Evolutionary conservation across 2,888 invertebrate species (phyloP), one percentile per base, ranked within the genome.

Genomic region (Sepiola atlantica): DNA sequence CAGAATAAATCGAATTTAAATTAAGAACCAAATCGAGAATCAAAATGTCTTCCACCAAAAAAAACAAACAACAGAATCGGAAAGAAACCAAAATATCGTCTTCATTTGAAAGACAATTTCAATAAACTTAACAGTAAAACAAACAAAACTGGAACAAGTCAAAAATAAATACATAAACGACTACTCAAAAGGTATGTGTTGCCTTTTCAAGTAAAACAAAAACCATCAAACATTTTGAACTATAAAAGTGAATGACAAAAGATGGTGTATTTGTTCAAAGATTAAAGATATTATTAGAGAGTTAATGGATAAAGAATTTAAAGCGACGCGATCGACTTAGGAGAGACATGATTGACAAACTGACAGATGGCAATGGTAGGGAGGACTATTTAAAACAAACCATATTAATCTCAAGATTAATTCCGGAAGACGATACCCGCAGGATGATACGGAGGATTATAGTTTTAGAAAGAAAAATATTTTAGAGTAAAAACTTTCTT

Each of bases 241-340:
- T 77, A n/a, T 32, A n/a, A n/a, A 77, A 77, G 32, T 32, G n/a
- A 32, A 77, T n/a, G 16, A 77, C 18, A 77, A 77, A 77, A 77
- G 32, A 77, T n/a, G 18, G 77, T 12, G 77, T 77, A 77, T 77
- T 45, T 77, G n/a, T 77, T 77, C 32, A n/a, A 32, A 77, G 77
- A 77, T 77, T 77, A 77, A 77, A 77, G 77, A 77, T 77, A 77
- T 77, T 77, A 77, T 77, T 77, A 77, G 77, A 77, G 77, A 77
- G 32, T 77, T 77, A 77, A 77, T 77, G 77, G 32, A 77, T 77
- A 77, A 77, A 77, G 77, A 32, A 77, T n/a, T 77, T 77, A 77
- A 77, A 77, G 3, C 77, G 45, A 77, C n/a, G 77, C 32, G 32
- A n/a, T 18, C 77, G 77, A 77, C 77, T 77, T 77, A 32, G 45